Conservation (phyloP, 2,797 vertebrate genomes). For the Danionella dracula region DNA sequence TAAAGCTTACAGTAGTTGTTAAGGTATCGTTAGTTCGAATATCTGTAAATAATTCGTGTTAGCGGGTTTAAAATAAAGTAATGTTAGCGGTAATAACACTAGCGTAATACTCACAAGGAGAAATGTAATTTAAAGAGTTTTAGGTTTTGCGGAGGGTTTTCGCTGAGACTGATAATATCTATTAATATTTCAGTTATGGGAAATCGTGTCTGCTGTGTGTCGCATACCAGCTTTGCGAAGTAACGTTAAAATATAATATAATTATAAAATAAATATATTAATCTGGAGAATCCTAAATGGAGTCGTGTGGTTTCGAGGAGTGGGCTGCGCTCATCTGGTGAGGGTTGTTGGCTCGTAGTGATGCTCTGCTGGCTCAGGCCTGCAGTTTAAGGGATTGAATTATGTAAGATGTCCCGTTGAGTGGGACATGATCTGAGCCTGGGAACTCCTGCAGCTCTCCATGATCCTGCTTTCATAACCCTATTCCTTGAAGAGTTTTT, state of each 20-base stretch:
- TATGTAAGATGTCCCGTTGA: slow-evolving; percentile 64
- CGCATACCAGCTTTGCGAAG: not conserved
- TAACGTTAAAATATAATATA: not conserved
- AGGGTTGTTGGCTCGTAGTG: not conserved
- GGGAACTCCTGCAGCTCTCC: not conserved
- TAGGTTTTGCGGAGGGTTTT: too few relatives aligned
- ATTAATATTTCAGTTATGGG: too few relatives aligned
- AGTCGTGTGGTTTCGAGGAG: too few relatives aligned
- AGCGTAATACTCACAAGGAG: too few relatives aligned
- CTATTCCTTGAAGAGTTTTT: too few relatives aligned
- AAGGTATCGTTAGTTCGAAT: not conserved
- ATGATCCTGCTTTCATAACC: too few relatives aligned
- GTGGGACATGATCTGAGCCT: slow-evolving; percentile 66
- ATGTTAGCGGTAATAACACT: too few relatives aligned
- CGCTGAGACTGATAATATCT: too few relatives aligned
- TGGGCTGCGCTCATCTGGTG: not conserved
- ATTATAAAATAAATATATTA: too few relatives aligned
- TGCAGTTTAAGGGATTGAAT: not conserved
- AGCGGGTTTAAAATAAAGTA: not conserved
- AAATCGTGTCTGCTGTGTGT: too few relatives aligned
- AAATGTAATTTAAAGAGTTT: too few relatives aligned
- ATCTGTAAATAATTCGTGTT: not conserved
- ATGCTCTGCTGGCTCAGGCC: slow-evolving; percentile 18
- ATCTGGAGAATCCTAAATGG: too few relatives aligned
- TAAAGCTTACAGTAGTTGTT: not conserved